phyloP scores from a whole-genome alignment of 1,140 invertebrate genomes.

The Fopius arisanus region DNA sequence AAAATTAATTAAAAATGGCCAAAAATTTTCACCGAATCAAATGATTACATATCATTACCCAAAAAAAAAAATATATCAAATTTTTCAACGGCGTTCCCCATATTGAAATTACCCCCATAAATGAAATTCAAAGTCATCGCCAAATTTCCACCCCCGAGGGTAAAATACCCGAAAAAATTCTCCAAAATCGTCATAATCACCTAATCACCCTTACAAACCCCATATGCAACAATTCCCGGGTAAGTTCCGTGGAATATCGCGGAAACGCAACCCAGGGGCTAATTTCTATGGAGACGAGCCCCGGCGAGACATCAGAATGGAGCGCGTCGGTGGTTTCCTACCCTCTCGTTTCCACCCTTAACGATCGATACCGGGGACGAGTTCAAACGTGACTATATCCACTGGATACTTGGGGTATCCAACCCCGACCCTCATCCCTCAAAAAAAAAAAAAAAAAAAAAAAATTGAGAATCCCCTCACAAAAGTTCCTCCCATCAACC shows the following conservation, averaged over 20 bases:
- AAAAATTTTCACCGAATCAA: too few relatives aligned
- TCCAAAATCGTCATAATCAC: neutral
- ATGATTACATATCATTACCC: too few relatives aligned
- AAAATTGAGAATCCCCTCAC: too few relatives aligned
- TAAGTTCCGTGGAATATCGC: slow-evolving; percentile 26
- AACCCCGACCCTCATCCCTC: too few relatives aligned
- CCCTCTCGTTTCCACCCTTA: neutral
- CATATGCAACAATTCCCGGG: slow-evolving; percentile 22
- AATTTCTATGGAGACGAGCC: slow-evolving; percentile 37
- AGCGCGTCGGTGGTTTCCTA: slow-evolving; percentile 8
- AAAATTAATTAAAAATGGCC: too few relatives aligned
- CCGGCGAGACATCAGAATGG: slow-evolving; percentile 33
- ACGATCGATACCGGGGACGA: slow-evolving; percentile 15
- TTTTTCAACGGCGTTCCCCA: too few relatives aligned
- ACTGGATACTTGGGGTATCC: neutral
- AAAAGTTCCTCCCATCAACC: neutral
- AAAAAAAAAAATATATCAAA: too few relatives aligned
- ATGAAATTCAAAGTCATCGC: too few relatives aligned
- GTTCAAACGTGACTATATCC: slow-evolving; percentile 8
- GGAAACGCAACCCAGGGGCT: slow-evolving; percentile 34
- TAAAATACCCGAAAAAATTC: neutral
- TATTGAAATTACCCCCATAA: too few relatives aligned
- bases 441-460: neutral
- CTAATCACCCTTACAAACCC: neutral
- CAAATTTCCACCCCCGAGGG: too few relatives aligned